Percentiles rank a stretch among this genome's conserved stretches.
These are phyloP conservation scores for Drosophila anomalata DNA, from an alignment of 2,888 invertebrate species.

Conservation along the genomic window DNA sequence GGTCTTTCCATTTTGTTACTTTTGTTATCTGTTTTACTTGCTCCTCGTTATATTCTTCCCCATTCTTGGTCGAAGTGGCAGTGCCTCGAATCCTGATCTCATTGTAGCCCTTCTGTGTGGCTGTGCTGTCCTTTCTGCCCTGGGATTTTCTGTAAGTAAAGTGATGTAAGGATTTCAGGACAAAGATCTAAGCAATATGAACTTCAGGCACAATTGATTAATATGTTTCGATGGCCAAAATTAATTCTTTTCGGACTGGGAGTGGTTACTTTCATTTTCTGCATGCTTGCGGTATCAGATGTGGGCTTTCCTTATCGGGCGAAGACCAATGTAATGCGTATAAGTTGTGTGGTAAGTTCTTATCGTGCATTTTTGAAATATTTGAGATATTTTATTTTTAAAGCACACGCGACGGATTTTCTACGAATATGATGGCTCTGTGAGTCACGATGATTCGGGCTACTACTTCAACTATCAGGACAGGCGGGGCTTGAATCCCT, in stretches of 20 bases:
- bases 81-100: constrained; percentile 85
- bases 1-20: constrained; percentile 83
- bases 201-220: constrained; percentile 72
- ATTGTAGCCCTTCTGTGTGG: constrained; percentile 84
- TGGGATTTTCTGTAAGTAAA: constrained; percentile 80
- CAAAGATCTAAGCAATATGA: neutral
- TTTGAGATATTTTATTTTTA: neutral
- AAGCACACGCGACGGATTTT: constrained; percentile 84
- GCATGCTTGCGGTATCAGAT: constrained; percentile 83
- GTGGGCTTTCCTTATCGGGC: constrained; percentile 86
- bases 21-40: constrained; percentile 84
- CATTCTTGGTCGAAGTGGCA: constrained; percentile 86
- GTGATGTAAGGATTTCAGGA: neutral
- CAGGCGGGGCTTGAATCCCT: constrained; percentile 52
- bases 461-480: constrained; percentile 84
- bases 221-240: constrained; percentile 79
- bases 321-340: constrained; percentile 84
- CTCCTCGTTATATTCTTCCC: constrained; percentile 85
- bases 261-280: constrained; percentile 67
- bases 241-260: constrained; percentile 79
- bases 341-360: constrained; percentile 82
- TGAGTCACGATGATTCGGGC: constrained; percentile 83
- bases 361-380: neutral
- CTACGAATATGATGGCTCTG: constrained; percentile 75
- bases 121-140: constrained; percentile 68